Evolutionary conservation across 2,797 vertebrate species (phyloP).

Genomic region (Lacerta bilineata): DNA sequence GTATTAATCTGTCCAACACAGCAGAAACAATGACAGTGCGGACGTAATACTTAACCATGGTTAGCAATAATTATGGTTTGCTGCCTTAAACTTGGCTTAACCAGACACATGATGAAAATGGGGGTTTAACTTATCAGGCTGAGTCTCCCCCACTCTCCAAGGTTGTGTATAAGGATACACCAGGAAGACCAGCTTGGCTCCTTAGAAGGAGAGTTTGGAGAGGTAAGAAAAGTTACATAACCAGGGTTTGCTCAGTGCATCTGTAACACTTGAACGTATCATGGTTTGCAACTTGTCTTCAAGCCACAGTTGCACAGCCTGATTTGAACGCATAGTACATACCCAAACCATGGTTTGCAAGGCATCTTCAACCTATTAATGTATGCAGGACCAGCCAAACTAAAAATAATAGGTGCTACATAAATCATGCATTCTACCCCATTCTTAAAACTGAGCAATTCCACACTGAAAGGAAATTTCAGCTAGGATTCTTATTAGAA

Average conservation of each 20-base stretch:
- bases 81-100: no score
- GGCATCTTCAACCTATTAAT: not conserved
- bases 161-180: not conserved
- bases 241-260: not conserved
- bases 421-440: not conserved
- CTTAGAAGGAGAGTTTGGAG: not conserved
- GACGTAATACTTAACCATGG: no score
- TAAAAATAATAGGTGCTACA: not conserved
- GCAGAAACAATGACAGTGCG: no score
- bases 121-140: no score
- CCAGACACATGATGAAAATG: no score
- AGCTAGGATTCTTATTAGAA: not conserved
- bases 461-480: slow-evolving; percentile 14
- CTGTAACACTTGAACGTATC: not conserved
- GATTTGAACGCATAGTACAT: not conserved
- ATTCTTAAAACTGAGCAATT: not conserved
- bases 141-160: no score
- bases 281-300: not conserved
- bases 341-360: not conserved
- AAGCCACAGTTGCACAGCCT: not conserved
- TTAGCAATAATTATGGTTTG: no score
- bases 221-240: not conserved
- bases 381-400: not conserved
- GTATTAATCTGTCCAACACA: no score
- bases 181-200: not conserved